Conservation (phyloP, 2,113 vertebrate genomes). For the Budorcas taxicolor region DNA sequence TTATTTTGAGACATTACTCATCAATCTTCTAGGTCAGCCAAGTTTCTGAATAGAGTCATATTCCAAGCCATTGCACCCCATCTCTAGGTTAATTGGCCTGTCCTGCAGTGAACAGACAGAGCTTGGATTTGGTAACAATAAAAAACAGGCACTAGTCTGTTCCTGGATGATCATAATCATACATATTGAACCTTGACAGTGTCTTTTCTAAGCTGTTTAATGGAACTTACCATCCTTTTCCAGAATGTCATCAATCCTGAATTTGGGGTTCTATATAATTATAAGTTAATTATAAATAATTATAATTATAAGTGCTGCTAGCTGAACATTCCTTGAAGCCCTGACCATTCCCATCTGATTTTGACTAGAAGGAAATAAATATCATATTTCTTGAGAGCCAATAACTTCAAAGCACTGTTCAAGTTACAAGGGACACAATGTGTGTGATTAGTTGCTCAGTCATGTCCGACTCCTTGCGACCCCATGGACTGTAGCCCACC, state of each 20-base stretch:
- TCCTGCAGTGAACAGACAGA: background rate
- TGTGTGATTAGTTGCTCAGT: background rate
- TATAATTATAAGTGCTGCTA: background rate
- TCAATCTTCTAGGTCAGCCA: background rate
- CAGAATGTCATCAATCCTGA: background rate
- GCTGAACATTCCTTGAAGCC: background rate
- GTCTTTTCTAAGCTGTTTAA: background rate
- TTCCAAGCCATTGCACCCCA: background rate
- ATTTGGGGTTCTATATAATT: background rate
- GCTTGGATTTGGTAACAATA: background rate
- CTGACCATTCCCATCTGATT: background rate
- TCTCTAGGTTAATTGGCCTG: background rate
- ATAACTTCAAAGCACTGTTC: background rate
- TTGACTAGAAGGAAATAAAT: background rate
- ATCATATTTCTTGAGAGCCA: background rate
- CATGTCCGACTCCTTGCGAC: fast-evolving
- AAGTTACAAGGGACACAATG: background rate
- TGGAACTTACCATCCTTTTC: background rate
- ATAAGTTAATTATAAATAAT: background rate
- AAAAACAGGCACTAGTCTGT: background rate
- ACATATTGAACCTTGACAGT: background rate
- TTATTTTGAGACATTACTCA: background rate
- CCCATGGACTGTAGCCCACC: background rate
- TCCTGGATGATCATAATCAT: background rate
- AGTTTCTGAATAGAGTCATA: background rate